Evolutionary conservation across 2,888 invertebrate species (phyloP).

Genomic region (Drosophila bunnanda): DNA sequence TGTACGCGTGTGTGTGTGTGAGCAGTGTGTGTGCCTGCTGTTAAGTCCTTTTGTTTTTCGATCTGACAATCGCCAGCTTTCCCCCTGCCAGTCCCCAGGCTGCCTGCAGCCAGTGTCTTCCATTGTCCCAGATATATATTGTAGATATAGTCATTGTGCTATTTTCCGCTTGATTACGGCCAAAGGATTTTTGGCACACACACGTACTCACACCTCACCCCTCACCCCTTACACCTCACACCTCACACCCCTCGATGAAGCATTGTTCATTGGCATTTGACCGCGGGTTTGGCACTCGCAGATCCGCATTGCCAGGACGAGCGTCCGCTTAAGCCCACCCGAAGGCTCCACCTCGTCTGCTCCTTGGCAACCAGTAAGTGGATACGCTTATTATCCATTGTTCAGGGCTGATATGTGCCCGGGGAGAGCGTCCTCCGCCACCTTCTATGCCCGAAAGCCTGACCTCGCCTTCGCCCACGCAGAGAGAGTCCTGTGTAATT

Average conservation of each 20-base stretch:
- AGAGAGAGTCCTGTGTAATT: constrained; percentile 59
- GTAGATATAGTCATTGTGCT: constrained; percentile 82
- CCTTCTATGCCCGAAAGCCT: background rate
- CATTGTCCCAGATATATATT: constrained; percentile 79
- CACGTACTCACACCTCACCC: constrained; percentile 36
- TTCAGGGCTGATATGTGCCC: constrained; percentile 71
- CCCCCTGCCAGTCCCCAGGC: constrained; percentile 30
- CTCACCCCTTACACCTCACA: background rate
- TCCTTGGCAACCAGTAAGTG: constrained; percentile 79
- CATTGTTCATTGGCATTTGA: constrained; percentile 70
- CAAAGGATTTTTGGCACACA: constrained; percentile 64
- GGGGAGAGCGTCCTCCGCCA: background rate
- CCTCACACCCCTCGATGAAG: background rate
- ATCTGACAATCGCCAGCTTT: constrained; percentile 63
- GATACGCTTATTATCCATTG: constrained; percentile 79
- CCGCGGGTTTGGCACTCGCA: constrained; percentile 74
- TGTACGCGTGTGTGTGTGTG: constrained; percentile 1
- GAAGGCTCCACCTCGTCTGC: constrained; percentile 34
- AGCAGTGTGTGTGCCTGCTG: constrained; percentile 33
- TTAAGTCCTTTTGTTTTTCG: constrained; percentile 69
- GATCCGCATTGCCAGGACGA: constrained; percentile 14
- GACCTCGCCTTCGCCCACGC: constrained; percentile 7
- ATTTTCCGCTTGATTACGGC: constrained; percentile 81
- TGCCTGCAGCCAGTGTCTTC: constrained; percentile 43
- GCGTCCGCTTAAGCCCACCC: constrained; percentile 23